Evolutionary conservation across 35 echinoderm and acorn worm species (phyloP).

Genomic region (Ophioderma brevispina): DNA sequence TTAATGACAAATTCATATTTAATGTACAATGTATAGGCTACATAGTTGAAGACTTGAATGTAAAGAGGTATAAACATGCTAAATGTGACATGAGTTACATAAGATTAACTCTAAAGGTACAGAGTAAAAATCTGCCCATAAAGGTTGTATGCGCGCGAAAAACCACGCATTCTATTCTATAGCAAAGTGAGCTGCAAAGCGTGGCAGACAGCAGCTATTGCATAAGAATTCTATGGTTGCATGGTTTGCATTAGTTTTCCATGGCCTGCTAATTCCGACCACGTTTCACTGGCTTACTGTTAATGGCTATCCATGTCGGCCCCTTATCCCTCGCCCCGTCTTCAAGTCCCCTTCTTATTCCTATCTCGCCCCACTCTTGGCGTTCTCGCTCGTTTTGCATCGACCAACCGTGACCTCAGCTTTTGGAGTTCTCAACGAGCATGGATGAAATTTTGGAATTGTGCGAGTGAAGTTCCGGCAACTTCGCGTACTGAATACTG

Average conservation of each 20-base stretch:
- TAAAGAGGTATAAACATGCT: too few relatives aligned
- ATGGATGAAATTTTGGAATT: constrained; percentile 14
- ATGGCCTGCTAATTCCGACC: not conserved
- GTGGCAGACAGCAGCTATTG: not conserved
- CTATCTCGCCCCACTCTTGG: not conserved
- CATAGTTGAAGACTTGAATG: too few relatives aligned
- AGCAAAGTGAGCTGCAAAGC: too few relatives aligned
- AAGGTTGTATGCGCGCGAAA: too few relatives aligned
- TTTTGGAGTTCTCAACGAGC: not conserved
- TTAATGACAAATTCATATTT: too few relatives aligned
- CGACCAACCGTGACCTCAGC: not conserved
- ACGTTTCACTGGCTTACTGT: not conserved
- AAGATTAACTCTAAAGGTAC: too few relatives aligned
- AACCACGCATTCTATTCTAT: too few relatives aligned
- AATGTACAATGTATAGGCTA: too few relatives aligned
- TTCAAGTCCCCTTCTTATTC: not conserved
- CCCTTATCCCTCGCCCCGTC: not conserved
- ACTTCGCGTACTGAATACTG: not conserved
- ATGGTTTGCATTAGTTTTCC: not conserved
- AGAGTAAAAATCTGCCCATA: too few relatives aligned
- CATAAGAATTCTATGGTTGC: not conserved
- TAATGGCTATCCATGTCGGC: not conserved
- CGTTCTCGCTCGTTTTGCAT: constrained; percentile 12
- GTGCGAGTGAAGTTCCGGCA: not conserved
- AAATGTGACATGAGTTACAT: too few relatives aligned